Evolutionary conservation across 1,140 invertebrate genomes (phyloP).

Genomic region (Mya arenaria): DNA sequence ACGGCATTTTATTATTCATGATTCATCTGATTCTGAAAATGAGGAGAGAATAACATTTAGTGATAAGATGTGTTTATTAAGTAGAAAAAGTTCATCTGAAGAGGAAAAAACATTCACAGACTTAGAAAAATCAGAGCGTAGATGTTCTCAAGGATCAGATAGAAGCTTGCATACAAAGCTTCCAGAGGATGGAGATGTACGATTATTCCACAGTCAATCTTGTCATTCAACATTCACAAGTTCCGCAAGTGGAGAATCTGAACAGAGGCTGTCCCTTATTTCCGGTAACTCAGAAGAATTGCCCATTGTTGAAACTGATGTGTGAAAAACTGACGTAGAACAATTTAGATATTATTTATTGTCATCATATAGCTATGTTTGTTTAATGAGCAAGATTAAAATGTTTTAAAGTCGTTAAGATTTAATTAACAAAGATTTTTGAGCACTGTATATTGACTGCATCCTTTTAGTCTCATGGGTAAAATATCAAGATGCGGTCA

Average conservation of each 20-base stretch:
- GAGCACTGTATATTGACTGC: too few species aligned
- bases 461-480: too few species aligned
- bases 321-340: too few species aligned
- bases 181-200: conserved; percentile 21
- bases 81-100: background rate
- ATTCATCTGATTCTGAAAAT: background rate
- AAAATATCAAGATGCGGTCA: too few species aligned
- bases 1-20: too few species aligned
- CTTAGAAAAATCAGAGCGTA: background rate
- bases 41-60: background rate
- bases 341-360: too few species aligned
- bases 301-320: conserved; percentile 49
- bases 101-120: conserved; percentile 11
- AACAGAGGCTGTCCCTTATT: conserved; percentile 22
- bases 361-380: too few species aligned
- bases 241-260: conserved; percentile 40
- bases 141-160: background rate
- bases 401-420: too few species aligned
- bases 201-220: conserved; percentile 44
- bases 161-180: background rate
- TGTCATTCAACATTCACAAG: conserved; percentile 43
- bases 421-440: too few species aligned
- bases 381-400: too few species aligned
- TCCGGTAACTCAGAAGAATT: conserved; percentile 40
- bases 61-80: conserved; percentile 30